Base-by-base conservation (phyloP, 2,113 vertebrate species). In the Phaetusa simplex region DNA sequence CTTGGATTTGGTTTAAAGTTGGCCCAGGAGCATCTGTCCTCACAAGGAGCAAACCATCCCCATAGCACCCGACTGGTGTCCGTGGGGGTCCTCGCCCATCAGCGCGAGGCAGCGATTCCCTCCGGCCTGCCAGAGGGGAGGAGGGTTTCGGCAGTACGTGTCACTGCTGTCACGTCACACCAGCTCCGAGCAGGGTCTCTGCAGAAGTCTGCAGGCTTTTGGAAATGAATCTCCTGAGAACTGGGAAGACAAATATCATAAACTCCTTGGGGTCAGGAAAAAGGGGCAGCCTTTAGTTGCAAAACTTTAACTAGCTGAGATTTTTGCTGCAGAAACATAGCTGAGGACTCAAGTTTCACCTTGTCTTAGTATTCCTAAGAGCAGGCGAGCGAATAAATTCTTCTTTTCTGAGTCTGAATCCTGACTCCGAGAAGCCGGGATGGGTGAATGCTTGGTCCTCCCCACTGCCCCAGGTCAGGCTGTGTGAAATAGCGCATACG, bases 31-130 rank as follows among this genome's bases (percentile, higher is more conserved):
- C 42, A 61, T 43, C 36, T 4, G 3, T 42, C 53, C 36, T 77
- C 23, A 26, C 11, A 22, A 23, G 22, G 29, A 67, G 50, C 11
- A 15, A 77, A 47, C 9, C 22, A 45, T 38, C 17, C 53, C 43
- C 43, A 16, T 74, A 62, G 50, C 23, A 14, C 40, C 15, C 5
- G 34, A 23, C 16, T 36, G 24, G 4, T 58, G 34, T 23, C 52
- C 0, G 0, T 3, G 34, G 38, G 23, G 36, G 4, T 71, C 36
- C 43, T 73, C 12, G 20, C 12, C 7, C 18, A 9, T 0, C 27
- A 7, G 38, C 1, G 1, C 0, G 3, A 67, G 80, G 47, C 47
- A 22, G 45, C 0, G 53, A 32, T 69, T 64, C 26, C 34, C 55
- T 65, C n/a, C 1, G 3, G 20, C 23, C 32, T 34, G 11, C 4